Base-by-base conservation (phyloP, 2,113 vertebrate genomes). In the Cyprinodon variegatus region DNA sequence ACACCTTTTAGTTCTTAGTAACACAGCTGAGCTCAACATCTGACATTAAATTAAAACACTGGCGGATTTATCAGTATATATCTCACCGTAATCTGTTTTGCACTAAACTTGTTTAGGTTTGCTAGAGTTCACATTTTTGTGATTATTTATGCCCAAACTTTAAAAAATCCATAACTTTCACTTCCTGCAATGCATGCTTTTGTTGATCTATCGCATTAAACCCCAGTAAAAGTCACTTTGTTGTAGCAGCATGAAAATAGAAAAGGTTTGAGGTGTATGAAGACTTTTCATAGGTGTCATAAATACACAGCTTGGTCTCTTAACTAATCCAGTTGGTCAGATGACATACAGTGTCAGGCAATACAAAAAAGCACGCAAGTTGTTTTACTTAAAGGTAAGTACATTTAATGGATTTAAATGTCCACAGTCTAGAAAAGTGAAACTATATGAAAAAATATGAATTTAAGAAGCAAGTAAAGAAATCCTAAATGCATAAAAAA, bases 281-380 rank as follows among this genome's bases (percentile, higher is more conserved):
- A 57, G 20, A 57, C 17, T 20, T 53, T 53, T 5, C 48, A 2
- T 6, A n/a, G 50, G 7, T 9, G 50, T 20, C 3, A 8, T 41
- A 41, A 41, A 41, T 41, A 9, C 41, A 41, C 41, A 41, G 41
- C 4, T 40, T 39, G 15, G 65, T 66, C 68, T 62, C 57, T 29
- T 29, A n/a, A 41, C 65, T 61, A 72, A 41, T 71, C 57, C 50
- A 48, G 50, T 78, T 76, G 73, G 72, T 69, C 70, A 72, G 7
- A 73, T 70, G 62, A 75, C 66, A 85, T 61, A 65, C 59, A 59
- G 57, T 46, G 61, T 61, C 62, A 39, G 40, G 59, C 20, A 2
- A 74, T 73, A 29, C 41, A 22, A 66, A 37, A 10, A 39, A 61
- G 61, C 29, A 61, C 14, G 43, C 17, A 15, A n/a, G 14, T 46